A percentile compares a stretch with the other conserved stretches of the same genome.
These are phyloP conservation scores for Aspidiotus destructor DNA, from an alignment of 2,888 invertebrate genomes.

Conservation along the genomic window DNA sequence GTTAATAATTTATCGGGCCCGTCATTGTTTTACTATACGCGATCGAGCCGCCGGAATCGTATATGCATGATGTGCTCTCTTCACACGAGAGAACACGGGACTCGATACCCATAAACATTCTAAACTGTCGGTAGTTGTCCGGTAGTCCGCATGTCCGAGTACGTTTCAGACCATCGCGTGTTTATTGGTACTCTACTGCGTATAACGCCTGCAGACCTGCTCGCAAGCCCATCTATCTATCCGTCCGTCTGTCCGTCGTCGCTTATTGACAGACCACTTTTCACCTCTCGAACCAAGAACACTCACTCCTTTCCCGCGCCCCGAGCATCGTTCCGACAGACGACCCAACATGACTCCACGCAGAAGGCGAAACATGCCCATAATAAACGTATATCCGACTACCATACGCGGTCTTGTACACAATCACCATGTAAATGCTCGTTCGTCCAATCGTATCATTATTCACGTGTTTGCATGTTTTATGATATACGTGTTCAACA, in stretches of 20 bases:
- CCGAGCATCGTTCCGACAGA: not conserved
- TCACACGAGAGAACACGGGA: not conserved
- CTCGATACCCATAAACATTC: slow-evolving; percentile 9
- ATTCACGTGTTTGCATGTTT: slow-evolving; percentile 23
- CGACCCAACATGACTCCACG: not conserved
- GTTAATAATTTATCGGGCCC: slow-evolving; percentile 30
- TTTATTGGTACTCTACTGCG: no score
- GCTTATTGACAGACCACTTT: slow-evolving; percentile 20
- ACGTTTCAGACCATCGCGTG: not conserved
- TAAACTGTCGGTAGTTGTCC: slow-evolving; percentile 16
- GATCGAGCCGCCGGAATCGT: slow-evolving; percentile 1
- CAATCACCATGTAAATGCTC: slow-evolving; percentile 7
- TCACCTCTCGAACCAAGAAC: slow-evolving; percentile 3
- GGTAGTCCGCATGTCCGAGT: slow-evolving; percentile 29
- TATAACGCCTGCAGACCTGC: not conserved
- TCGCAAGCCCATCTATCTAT: not conserved
- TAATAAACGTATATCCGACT: not conserved
- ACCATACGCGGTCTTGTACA: slow-evolving; percentile 18
- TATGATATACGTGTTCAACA: slow-evolving; percentile 2
- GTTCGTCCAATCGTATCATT: slow-evolving; percentile 25
- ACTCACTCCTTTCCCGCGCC: not conserved
- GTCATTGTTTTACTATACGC: slow-evolving; percentile 3
- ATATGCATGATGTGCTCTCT: not conserved
- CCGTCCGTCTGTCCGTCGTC: slow-evolving; percentile 3
- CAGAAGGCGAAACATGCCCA: not conserved